Evolutionary conservation across 2,797 vertebrate species (phyloP).

Genomic region (Perodicticus potto): DNA sequence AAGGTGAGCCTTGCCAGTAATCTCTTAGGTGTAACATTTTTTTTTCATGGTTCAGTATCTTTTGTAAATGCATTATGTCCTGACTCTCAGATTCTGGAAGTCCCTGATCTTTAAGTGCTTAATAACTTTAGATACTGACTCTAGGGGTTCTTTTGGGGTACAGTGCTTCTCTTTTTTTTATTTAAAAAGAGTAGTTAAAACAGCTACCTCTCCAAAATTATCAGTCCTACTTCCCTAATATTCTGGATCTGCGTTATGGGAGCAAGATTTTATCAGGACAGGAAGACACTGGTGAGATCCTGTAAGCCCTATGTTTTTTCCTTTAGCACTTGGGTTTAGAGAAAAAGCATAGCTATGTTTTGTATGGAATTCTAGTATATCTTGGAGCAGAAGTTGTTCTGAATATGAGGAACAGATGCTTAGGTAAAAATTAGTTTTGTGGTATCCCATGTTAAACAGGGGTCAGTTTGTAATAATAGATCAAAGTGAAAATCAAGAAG

Average conservation of each 20-base stretch:
- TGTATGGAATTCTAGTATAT: not conserved
- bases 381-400: not conserved
- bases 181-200: not conserved
- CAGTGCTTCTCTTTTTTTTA: not conserved
- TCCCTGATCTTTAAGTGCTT: slow-evolving; percentile 25
- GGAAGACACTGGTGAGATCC: not conserved
- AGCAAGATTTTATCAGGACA: not conserved
- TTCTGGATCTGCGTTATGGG: not conserved
- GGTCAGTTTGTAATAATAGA: not conserved
- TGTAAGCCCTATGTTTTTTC: not conserved
- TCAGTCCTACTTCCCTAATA: not conserved
- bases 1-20: not conserved
- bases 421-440: not conserved
- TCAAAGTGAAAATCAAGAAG: slow-evolving; percentile 17
- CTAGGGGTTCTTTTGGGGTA: not conserved
- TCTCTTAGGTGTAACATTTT: not conserved
- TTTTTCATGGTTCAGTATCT: not conserved
- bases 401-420: not conserved
- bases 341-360: not conserved
- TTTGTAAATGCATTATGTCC: not conserved
- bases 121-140: slow-evolving; percentile 2
- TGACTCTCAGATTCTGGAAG: not conserved
- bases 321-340: not conserved
- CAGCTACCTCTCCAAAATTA: not conserved
- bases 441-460: not conserved